A percentile compares a stretch with the other conserved stretches of the same genome.
These are phyloP conservation scores for Cosmia pyralina DNA, from an alignment of 2,888 invertebrate species.

Conservation along the genomic window DNA sequence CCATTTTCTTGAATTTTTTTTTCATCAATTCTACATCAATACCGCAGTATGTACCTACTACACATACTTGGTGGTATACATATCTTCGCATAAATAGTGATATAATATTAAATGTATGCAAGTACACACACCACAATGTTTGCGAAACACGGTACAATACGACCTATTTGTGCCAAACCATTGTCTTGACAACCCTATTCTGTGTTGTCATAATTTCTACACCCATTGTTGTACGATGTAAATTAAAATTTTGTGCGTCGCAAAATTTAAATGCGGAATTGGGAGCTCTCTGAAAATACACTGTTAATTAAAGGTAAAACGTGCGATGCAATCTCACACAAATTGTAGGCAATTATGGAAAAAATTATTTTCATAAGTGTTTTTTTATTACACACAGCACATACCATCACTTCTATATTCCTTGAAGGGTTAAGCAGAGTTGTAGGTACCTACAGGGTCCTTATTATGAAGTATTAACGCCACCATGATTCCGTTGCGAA, in stretches of 20 bases:
- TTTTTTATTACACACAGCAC: conserved; percentile 13
- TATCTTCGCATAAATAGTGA: background rate
- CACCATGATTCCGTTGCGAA: too few species aligned
- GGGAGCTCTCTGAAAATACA: conserved; percentile 36
- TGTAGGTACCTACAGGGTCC: too few species aligned
- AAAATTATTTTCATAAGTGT: conserved; percentile 2
- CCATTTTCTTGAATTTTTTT: background rate
- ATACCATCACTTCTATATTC: background rate
- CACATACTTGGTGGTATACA: background rate
- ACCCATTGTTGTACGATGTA: conserved; percentile 48
- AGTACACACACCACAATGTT: conserved; percentile 27
- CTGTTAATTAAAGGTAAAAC: conserved; percentile 34
- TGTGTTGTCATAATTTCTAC: conserved; percentile 43
- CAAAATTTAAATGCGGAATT: conserved; percentile 30
- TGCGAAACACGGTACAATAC: conserved; percentile 27
- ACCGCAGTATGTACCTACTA: background rate
- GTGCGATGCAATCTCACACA: conserved; percentile 24
- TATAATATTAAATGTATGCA: conserved; percentile 5
- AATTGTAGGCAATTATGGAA: conserved; percentile 34
- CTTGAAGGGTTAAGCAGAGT: background rate
- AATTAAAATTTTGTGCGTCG: conserved; percentile 45
- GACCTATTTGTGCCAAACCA: conserved; percentile 2
- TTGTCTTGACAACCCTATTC: conserved; percentile 21
- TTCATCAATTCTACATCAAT: background rate
- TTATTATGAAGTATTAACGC: too few species aligned